Conservation (phyloP, 2,797 vertebrate genomes). For the Fundulus diaphanus region DNA sequence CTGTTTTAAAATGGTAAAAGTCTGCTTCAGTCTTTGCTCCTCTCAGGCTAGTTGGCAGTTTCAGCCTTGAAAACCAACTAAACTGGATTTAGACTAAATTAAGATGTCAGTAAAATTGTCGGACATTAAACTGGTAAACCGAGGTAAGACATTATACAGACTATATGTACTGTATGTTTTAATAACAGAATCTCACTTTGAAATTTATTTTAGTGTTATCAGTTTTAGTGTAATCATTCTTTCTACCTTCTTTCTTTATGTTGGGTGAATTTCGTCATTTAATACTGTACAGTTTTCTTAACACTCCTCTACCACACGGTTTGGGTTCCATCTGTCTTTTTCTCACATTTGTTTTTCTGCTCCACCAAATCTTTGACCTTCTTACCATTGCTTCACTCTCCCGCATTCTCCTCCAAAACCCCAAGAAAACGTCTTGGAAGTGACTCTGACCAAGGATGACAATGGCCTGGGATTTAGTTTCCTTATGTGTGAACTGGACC, state of each 20-base stretch:
- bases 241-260: too few species aligned
- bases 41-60: too few species aligned
- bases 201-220: too few species aligned
- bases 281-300: not conserved
- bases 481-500: slow-evolving; percentile 78
- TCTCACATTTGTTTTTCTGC: not conserved
- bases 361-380: not conserved
- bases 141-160: too few species aligned
- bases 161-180: too few species aligned
- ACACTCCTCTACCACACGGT: not conserved
- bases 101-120: too few species aligned
- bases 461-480: slow-evolving; percentile 90
- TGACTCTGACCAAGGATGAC: slow-evolving; percentile 85
- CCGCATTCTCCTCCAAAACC: not conserved
- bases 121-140: too few species aligned
- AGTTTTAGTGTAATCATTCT: not conserved
- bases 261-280: not conserved
- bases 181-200: too few species aligned
- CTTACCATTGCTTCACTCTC: not conserved
- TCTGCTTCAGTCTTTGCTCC: too few species aligned
- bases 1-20: too few species aligned
- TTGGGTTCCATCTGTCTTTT: slow-evolving; percentile 1
- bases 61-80: too few species aligned
- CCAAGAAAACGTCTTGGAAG: slow-evolving; percentile 85
- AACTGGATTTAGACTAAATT: too few species aligned